Conservation (phyloP, 2,888 invertebrate species). For the Pristionchus exspectatus region DNA sequence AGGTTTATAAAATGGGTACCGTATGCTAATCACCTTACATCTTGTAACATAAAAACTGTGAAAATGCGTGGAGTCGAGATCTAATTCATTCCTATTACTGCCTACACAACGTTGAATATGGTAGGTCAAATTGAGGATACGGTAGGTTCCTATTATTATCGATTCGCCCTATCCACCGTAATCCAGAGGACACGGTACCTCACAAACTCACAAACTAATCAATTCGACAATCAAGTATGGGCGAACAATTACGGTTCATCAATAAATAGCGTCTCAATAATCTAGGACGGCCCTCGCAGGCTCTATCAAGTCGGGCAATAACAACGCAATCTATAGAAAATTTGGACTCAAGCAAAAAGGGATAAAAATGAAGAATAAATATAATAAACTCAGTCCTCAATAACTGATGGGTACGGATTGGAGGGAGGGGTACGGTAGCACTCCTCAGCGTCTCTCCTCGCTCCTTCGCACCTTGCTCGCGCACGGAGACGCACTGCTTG, state of each 20-base stretch:
- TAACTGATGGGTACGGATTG: not conserved
- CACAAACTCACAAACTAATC: constrained; percentile 3
- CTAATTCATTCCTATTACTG: not conserved
- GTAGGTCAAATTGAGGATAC: not conserved
- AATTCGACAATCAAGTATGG: not conserved
- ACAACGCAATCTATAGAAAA: not conserved
- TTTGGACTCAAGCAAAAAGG: not conserved
- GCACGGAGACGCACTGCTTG: constrained; percentile 37
- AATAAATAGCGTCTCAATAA: no score
- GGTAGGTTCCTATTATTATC: not conserved
- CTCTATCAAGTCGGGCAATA: not conserved
- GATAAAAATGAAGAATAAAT: not conserved
- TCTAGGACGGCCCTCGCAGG: no score
- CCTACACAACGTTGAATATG: not conserved
- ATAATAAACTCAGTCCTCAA: not conserved
- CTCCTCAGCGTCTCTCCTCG: not conserved
- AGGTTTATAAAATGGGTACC: not conserved
- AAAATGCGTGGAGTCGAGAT: not conserved
- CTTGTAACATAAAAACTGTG: not conserved
- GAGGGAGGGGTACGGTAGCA: not conserved
- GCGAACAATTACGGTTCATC: not conserved
- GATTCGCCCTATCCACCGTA: not conserved
- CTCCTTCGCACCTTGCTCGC: constrained; percentile 31
- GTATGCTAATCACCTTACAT: not conserved
- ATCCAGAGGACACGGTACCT: not conserved